Evolutionary conservation across 2,888 invertebrate species (phyloP).

Genomic region (Ophonus ardosiacus): DNA sequence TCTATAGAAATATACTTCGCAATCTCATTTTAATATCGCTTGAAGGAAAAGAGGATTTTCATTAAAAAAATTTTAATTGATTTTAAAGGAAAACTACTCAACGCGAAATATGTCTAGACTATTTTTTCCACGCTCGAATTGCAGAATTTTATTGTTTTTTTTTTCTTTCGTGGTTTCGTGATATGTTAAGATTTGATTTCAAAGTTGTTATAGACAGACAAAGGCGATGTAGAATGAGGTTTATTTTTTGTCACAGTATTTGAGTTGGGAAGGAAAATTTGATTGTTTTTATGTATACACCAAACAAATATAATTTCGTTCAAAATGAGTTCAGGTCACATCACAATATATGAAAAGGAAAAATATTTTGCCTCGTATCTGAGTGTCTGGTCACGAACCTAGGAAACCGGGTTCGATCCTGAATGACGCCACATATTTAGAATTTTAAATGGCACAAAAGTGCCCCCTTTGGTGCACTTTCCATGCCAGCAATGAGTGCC

Average conservation of each 20-base stretch:
- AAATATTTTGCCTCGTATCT: too few relatives aligned
- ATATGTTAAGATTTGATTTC: conserved; percentile 23
- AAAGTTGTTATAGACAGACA: background rate
- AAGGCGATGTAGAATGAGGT: background rate
- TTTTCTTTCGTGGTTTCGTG: too few relatives aligned
- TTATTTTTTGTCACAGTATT: background rate
- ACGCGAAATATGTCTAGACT: conserved; percentile 22
- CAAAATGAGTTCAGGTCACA: too few relatives aligned
- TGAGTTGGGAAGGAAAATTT: background rate
- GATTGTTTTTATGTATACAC: background rate
- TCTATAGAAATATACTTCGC: background rate
- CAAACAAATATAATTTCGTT: background rate
- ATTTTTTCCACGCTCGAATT: background rate
- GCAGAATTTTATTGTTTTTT: conserved; percentile 9
- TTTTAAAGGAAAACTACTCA: conserved; percentile 17
- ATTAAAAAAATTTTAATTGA: conserved; percentile 36
- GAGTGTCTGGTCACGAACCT: too few relatives aligned
- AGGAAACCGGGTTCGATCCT: too few relatives aligned
- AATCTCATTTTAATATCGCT: background rate
- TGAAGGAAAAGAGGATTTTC: conserved; percentile 8
- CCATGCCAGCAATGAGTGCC: too few relatives aligned
- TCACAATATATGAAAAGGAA: too few relatives aligned
- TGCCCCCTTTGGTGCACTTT: too few relatives aligned
- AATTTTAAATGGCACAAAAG: too few relatives aligned
- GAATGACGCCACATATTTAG: too few relatives aligned